Evolutionary conservation across 1,140 invertebrate species (phyloP), one percentile per base, ranked within the genome.

Genomic region (Hyles euphorbiae): DNA sequence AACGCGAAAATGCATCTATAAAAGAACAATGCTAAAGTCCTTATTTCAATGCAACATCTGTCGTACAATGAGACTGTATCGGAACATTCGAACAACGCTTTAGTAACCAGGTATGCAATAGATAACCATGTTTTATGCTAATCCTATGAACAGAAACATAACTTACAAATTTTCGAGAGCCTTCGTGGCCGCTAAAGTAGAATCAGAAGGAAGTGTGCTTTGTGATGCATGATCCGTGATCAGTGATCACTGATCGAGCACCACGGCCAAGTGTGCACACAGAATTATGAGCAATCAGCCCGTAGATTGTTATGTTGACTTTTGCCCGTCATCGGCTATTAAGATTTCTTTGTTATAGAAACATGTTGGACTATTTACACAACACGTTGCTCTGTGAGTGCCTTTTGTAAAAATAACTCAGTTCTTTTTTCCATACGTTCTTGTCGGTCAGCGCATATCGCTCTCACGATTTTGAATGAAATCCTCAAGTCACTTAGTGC

Each of bases 291-390:
- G 81, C 81, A 87, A 87, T 87, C 83, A 87, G 76, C 70, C 60
- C 69, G 63, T 75, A 76, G 78, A 87, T 87, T 87, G 84, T 87
- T 81, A 78, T 78, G 76, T 81, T 79, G 76, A 84, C 75, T 83
- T 69, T 84, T 72, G 77, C 83, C 66, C 76, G 83, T 88, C 85
- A 86, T 88, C 83, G 76, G 76, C 74, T 86, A 88, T 87, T 88
- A 88, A 88, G 85, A 87, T 80, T 77, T 83, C 84, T 85, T 88
- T 88, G 85, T 88, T 84, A 80, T 72, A 76, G 82, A 79, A 88
- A 87, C 85, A 88, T 85, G 83, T 83, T 75, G 76, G 78, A 85
- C 83, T 88, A 88, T 88, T 87, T 88, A 88, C 82, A 86, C 80
- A 87, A 84, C 82, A 87, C 83, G 78, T 64, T 74, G 72, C 73